Evolutionary conservation across 2,113 vertebrate genomes (phyloP), one percentile per base, ranked within the genome.

Genomic region (Romanogobio albipinnatus): DNA sequence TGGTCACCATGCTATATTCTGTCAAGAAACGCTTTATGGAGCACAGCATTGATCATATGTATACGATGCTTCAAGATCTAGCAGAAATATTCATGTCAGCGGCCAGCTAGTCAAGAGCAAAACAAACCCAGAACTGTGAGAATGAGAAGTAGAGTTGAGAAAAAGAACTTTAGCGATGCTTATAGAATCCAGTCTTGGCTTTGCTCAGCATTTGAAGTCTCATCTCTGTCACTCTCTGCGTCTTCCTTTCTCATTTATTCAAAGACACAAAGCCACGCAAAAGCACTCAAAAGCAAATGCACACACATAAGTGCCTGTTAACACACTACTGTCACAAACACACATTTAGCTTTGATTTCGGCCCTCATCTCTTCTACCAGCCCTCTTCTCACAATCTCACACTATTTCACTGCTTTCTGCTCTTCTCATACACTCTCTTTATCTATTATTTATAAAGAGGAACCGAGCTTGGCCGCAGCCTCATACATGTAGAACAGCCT

Each of bases 361-460:
- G 49, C 47, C 47, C 47, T 43, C 26, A 24, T 19, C 45, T 89
- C 88, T 66, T 68, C 84, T 84, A 87, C 88, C 88, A 81, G 85
- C 49, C 14, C 53, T 76, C 45, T 76, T 71, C 71, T 43, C 73
- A 36, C 47, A 17, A 2, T 14, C 33, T 24, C 29, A 11, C 73
- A 58, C 73, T 26, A 51, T 14, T 75, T 43, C 53, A 2, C 33
- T 66, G 89, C 90, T 86, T 89, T 90, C 29, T 66, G 89, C 90
- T 87, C 88, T 89, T 90, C 89, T 79, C 79, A 81, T 68, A 68
- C 62, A 51, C 78, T 77, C 76, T 86, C 88, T 91, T 89, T 91
- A 90, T 91, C 92, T 94, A 92, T 92, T 92, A 94, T 94, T 93
- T 94, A 92, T 91, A 89, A 94, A 93, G 92, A 76, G 29, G n/a